Percentiles rank a stretch among this genome's conserved stretches.
Conservation (phyloP, 1,140 invertebrate species). For the Drosophila nigromelanica region DNA sequence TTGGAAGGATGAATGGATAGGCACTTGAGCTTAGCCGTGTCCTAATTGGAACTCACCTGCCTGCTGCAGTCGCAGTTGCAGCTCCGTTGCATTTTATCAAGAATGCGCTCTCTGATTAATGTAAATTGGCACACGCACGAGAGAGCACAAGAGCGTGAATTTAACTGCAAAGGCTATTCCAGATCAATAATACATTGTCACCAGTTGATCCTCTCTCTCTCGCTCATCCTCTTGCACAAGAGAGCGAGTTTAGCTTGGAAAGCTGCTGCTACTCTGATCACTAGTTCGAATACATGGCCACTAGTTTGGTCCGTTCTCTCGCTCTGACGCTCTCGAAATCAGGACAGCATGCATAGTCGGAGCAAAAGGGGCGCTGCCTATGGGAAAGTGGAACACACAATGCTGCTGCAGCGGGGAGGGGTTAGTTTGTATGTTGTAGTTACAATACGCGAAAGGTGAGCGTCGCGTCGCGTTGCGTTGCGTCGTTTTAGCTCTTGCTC, state of each 20-base stretch:
- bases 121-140: slow-evolving; percentile 26
- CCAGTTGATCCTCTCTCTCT: slow-evolving; percentile 16
- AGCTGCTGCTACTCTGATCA: slow-evolving; percentile 33
- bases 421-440: slow-evolving; percentile 46
- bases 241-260: slow-evolving; percentile 6
- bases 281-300: slow-evolving; percentile 26
- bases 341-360: slow-evolving; percentile 55
- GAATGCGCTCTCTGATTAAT: slow-evolving; percentile 26
- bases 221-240: no score
- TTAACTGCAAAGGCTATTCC: slow-evolving; percentile 15
- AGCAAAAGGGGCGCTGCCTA: slow-evolving; percentile 50
- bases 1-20: slow-evolving; percentile 18
- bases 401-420: slow-evolving; percentile 15
- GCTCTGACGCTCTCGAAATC: slow-evolving; percentile 41
- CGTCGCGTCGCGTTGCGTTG: slow-evolving; percentile 33
- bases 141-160: background rate
- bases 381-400: slow-evolving; percentile 69
- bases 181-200: slow-evolving; percentile 40
- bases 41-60: slow-evolving; percentile 52
- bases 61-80: slow-evolving; percentile 36
- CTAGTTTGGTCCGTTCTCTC: slow-evolving; percentile 2
- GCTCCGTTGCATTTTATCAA: slow-evolving; percentile 38
- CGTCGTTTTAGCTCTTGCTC: slow-evolving; percentile 41
- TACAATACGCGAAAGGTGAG: slow-evolving; percentile 63
- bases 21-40: slow-evolving; percentile 27